Conservation (phyloP, 2,113 vertebrate genomes). For the Seriola aureovittata region DNA sequence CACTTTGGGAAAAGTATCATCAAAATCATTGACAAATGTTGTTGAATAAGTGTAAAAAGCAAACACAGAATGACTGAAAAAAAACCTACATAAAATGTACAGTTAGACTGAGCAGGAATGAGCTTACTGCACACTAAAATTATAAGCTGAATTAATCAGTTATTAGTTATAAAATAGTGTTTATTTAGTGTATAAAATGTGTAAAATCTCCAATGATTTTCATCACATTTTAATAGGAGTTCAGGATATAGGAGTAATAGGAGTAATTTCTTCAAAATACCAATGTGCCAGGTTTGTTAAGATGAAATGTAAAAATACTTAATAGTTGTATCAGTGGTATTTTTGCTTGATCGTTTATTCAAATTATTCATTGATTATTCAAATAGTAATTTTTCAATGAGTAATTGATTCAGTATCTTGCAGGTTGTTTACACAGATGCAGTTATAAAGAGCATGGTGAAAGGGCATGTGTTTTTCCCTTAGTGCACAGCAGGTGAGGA, state of each 20-base stretch:
- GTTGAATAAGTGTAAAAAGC: constrained; percentile 8
- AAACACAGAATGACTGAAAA: constrained; percentile 21
- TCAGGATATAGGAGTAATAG: too few relatives aligned
- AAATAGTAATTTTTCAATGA: not conserved
- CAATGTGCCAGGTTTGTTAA: not conserved
- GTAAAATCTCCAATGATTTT: not conserved
- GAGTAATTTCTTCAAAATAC: not conserved
- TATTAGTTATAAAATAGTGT: not conserved
- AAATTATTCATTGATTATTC: not conserved
- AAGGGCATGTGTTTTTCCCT: constrained; percentile 3
- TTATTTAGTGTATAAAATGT: not conserved
- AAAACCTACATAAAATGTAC: constrained; percentile 21
- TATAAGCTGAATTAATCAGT: not conserved
- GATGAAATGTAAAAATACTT: not conserved
- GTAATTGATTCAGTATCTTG: not conserved
- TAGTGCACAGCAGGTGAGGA: constrained; percentile 44
- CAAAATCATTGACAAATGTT: constrained; percentile 47
- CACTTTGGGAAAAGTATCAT: constrained; percentile 38
- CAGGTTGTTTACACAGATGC: not conserved
- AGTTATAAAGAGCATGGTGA: not conserved
- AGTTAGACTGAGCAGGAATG: not conserved
- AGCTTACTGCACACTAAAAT: not conserved
- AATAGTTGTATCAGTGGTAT: not conserved
- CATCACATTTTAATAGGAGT: not conserved
- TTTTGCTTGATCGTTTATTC: not conserved